Conservation (phyloP, 2,888 invertebrate species). For the Ctenicera cuprea region DNA sequence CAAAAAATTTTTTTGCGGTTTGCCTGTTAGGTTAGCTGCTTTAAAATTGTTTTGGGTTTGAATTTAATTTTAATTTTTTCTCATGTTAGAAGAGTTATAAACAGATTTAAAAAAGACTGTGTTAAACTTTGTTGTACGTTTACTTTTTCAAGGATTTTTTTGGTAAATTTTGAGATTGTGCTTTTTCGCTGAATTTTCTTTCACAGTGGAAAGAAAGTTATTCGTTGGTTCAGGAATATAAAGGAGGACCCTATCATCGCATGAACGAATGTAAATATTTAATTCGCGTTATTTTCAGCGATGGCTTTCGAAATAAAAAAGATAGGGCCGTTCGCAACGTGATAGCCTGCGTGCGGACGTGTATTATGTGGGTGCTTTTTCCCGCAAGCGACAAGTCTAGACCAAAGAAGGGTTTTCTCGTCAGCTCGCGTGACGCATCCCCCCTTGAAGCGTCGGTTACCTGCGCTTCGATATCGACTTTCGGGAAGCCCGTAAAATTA, state of each 20-base stretch:
- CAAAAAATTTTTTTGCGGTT: no score
- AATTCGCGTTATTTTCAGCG: slow-evolving; percentile 28
- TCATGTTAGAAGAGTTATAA: no score
- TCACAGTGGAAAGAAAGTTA: not conserved
- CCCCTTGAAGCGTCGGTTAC: slow-evolving; percentile 53
- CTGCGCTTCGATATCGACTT: slow-evolving; percentile 60
- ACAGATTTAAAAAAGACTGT: no score
- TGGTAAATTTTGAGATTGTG: no score
- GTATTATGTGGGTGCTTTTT: slow-evolving; percentile 26
- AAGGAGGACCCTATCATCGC: not conserved
- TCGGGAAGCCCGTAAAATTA: slow-evolving; percentile 57
- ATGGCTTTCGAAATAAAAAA: slow-evolving; percentile 27
- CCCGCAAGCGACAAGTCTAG: slow-evolving; percentile 34
- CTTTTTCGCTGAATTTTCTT: not conserved
- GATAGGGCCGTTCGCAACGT: slow-evolving; percentile 30
- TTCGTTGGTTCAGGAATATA: not conserved
- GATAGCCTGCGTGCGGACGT: slow-evolving; percentile 36
- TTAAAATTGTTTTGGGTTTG: no score
- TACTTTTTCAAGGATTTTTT: no score
- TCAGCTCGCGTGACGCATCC: slow-evolving; percentile 55
- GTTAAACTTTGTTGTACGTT: no score
- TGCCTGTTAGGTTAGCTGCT: no score
- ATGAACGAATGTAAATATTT: slow-evolving; percentile 33
- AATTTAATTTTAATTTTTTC: no score
- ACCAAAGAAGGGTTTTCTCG: slow-evolving; percentile 48